Evolutionary conservation across 92 coral and sea anemone genomes (phyloP).

Genomic region (Porites divaricata): DNA sequence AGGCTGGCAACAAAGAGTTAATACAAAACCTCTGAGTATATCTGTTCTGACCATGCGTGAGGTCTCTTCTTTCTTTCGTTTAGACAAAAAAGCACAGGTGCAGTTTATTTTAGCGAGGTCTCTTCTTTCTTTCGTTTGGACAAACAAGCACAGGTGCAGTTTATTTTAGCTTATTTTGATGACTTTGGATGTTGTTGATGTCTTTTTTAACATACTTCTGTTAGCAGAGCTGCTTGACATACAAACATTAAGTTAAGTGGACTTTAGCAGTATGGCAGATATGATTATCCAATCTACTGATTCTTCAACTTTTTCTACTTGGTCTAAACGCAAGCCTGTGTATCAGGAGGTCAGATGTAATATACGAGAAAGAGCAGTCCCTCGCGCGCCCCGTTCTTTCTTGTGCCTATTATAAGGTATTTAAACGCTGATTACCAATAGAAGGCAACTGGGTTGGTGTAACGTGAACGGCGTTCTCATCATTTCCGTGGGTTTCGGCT

Average conservation of each 20-base stretch:
- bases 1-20: too few species aligned
- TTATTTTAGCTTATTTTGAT: background rate
- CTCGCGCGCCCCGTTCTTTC: too few species aligned
- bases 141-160: background rate
- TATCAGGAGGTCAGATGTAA: too few species aligned
- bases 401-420: too few species aligned
- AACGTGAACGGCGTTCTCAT: background rate
- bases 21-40: too few species aligned
- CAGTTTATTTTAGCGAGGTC: too few species aligned
- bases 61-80: too few species aligned
- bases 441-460: background rate
- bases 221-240: slow-evolving; percentile 1
- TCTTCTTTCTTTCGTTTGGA: too few species aligned
- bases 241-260: background rate
- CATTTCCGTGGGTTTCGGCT: background rate
- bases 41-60: too few species aligned
- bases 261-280: background rate
- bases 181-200: background rate
- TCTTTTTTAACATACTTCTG: background rate
- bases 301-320: background rate
- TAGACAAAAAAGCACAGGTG: background rate
- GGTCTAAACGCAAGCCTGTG: background rate
- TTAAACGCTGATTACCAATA: background rate
- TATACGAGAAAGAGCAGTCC: too few species aligned
- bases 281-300: background rate